Evolutionary conservation across 2,888 invertebrate genomes (phyloP).

Genomic region (Tetragonisca angustula): DNA sequence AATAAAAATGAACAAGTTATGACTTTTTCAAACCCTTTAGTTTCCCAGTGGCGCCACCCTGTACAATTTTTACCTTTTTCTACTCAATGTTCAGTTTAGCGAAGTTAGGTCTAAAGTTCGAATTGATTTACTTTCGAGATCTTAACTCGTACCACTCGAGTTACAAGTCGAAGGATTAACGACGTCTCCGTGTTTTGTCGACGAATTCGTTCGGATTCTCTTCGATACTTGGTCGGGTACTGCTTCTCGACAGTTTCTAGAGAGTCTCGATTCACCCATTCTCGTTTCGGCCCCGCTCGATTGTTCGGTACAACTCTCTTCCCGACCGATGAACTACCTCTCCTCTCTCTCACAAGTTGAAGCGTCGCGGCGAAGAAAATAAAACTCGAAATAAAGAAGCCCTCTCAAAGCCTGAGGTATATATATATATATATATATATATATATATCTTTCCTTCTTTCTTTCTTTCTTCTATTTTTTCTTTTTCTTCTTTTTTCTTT

Average conservation of each 20-base stretch:
- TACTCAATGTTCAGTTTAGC: too few relatives aligned
- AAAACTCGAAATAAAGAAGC: slow-evolving; percentile 47
- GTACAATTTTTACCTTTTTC: too few relatives aligned
- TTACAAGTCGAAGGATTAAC: too few relatives aligned
- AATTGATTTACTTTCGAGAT: too few relatives aligned
- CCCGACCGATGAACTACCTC: slow-evolving; percentile 12
- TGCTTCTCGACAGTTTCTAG: slow-evolving; percentile 21
- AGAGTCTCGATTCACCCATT: slow-evolving; percentile 45
- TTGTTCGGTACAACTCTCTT: slow-evolving; percentile 11
- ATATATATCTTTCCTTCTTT: neutral
- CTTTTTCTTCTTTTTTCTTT: too few relatives aligned
- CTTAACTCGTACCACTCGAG: too few relatives aligned
- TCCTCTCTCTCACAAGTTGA: neutral
- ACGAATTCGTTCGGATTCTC: neutral
- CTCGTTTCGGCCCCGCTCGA: slow-evolving; percentile 16
- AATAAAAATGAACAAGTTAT: too few relatives aligned
- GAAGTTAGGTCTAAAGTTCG: too few relatives aligned
- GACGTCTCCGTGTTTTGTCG: neutral
- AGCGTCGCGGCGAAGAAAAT: slow-evolving; percentile 51
- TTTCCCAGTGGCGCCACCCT: too few relatives aligned
- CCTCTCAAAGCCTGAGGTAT: neutral
- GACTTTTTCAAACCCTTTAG: too few relatives aligned
- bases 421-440: neutral
- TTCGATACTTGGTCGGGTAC: slow-evolving; percentile 4
- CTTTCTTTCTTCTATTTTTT: neutral